These are phyloP conservation scores for Ips typographus DNA, from an alignment of 1,140 invertebrate genomes.

Conservation along the genomic window DNA sequence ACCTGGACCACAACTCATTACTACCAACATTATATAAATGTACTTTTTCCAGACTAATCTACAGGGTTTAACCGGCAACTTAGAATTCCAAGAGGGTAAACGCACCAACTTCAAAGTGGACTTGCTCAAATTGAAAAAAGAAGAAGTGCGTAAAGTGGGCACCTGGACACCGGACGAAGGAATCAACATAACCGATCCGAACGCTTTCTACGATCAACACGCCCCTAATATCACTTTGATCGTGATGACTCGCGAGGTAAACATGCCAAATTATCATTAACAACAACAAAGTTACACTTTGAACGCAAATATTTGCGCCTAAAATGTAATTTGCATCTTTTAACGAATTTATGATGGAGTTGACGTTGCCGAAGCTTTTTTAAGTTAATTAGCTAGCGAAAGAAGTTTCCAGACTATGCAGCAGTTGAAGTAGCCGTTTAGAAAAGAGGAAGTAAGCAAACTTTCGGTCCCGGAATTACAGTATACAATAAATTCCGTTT, in stretches of 20 bases:
- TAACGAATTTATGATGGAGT: no score
- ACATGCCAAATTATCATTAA: constrained; percentile 16
- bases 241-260: constrained; percentile 87
- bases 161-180: constrained; percentile 74
- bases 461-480: no score
- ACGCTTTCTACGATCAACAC: constrained; percentile 81
- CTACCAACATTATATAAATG: constrained; percentile 6
- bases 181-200: constrained; percentile 80
- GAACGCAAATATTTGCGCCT: no score
- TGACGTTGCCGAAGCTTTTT: no score
- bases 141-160: constrained; percentile 76
- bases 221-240: constrained; percentile 85
- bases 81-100: constrained; percentile 83
- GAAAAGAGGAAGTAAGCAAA: no score
- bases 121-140: constrained; percentile 78
- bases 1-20: background rate
- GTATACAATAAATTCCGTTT: no score
- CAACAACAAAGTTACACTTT: no score
- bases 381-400: no score
- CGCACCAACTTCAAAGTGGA: constrained; percentile 83
- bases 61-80: constrained; percentile 82
- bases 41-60: constrained; percentile 67
- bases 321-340: no score
- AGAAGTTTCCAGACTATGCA: no score
- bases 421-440: no score